Conservation (phyloP, 2,888 invertebrate species). For the Theretra japonica region DNA sequence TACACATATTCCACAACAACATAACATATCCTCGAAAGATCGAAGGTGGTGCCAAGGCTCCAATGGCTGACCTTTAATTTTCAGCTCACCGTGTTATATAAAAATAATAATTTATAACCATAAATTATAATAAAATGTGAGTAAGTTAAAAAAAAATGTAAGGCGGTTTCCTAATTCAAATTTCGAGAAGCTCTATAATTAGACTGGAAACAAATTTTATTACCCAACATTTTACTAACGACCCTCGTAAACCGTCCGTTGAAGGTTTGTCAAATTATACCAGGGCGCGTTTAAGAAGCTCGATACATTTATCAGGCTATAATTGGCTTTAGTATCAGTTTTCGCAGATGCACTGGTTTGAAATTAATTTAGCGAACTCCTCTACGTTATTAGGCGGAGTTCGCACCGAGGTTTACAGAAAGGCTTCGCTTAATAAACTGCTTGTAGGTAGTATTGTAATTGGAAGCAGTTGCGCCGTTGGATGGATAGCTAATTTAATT, state of each 20-base stretch:
- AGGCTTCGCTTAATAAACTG: constrained; percentile 45
- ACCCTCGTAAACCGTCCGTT: background rate
- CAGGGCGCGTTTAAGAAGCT: background rate
- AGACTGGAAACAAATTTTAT: background rate
- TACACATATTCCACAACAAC: no score
- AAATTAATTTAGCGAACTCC: constrained; percentile 51
- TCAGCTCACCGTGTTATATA: no score
- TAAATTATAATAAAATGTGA: no score
- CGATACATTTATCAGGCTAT: constrained; percentile 33
- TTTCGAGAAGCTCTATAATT: background rate
- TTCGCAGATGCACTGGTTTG: constrained; percentile 41
- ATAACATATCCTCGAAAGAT: no score
- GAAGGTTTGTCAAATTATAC: constrained; percentile 5
- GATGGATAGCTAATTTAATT: constrained; percentile 49
- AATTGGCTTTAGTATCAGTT: constrained; percentile 36
- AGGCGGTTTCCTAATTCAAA: background rate
- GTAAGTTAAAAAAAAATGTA: no score
- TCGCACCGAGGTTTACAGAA: constrained; percentile 42
- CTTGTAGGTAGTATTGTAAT: constrained; percentile 42
- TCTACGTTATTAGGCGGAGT: constrained; percentile 45
- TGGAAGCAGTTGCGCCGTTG: constrained; percentile 42
- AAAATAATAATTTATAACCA: no score
- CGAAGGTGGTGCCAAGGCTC: no score
- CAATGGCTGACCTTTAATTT: no score
- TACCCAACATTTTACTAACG: constrained; percentile 1